These are phyloP conservation scores for Malurus splendens DNA, from an alignment of 2,797 vertebrate genomes.

Conservation along the genomic window DNA sequence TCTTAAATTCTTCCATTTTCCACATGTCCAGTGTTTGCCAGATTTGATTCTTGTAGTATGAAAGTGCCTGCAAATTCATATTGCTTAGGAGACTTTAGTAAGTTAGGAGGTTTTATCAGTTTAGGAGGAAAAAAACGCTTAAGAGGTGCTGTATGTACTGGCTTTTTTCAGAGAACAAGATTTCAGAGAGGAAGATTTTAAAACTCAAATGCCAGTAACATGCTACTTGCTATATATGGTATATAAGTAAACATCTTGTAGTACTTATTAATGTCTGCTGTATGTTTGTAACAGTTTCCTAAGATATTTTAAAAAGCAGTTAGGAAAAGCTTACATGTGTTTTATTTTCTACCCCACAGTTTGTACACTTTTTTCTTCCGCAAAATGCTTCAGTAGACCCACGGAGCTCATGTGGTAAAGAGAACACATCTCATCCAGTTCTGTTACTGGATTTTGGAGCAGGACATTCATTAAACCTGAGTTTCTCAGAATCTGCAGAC, in stretches of 20 bases:
- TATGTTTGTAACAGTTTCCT: neutral
- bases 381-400: constrained; percentile 63
- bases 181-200: neutral
- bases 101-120: neutral
- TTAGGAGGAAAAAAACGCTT: rapidly evolving
- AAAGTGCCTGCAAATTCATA: neutral
- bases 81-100: neutral
- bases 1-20: neutral
- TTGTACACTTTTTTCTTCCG: constrained; percentile 69
- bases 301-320: neutral
- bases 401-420: constrained; percentile 78
- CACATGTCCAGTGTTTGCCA: neutral
- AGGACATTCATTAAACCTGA: constrained; percentile 74
- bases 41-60: neutral
- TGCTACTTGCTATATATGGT: neutral
- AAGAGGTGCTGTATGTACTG: neutral
- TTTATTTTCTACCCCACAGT: constrained; percentile 57
- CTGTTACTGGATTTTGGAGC: constrained; percentile 77
- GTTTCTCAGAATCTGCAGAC: constrained; percentile 72
- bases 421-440: constrained; percentile 30
- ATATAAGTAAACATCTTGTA: neutral
- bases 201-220: neutral
- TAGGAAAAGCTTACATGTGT: neutral
- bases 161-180: no score
- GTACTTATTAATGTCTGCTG: neutral